Evolutionary conservation across 2,797 vertebrate genomes (phyloP).

Genomic region (Acipenser transmontanus): DNA sequence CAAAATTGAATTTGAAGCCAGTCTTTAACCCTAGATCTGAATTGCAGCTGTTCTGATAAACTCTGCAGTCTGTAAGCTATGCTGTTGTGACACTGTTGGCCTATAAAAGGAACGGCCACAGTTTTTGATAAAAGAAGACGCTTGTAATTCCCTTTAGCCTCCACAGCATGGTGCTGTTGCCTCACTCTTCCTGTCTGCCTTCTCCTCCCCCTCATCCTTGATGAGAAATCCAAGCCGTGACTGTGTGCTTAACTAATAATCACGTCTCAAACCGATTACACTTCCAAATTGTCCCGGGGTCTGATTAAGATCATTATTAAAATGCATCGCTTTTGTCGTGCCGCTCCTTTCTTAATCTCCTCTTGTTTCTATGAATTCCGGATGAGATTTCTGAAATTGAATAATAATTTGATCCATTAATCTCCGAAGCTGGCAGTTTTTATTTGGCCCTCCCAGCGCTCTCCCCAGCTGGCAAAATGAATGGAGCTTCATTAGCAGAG

Average conservation of each 20-base stretch:
- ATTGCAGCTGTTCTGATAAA: too few species aligned
- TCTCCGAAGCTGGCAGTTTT: slow-evolving; percentile 90
- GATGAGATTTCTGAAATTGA: slow-evolving; percentile 97
- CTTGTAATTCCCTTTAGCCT: slow-evolving; percentile 22
- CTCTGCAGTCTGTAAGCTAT: not conserved
- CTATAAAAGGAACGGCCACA: not conserved
- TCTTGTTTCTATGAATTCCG: slow-evolving; percentile 90
- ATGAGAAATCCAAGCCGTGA: slow-evolving; percentile 28
- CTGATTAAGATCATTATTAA: slow-evolving; percentile 85
- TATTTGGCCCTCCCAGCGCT: slow-evolving; percentile 74
- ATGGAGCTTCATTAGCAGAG: slow-evolving; percentile 93
- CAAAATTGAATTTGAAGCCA: too few species aligned
- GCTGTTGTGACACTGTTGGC: not conserved
- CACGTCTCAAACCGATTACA: slow-evolving; percentile 84
- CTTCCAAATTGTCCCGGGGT: slow-evolving; percentile 71
- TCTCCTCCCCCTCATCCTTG: slow-evolving; percentile 17
- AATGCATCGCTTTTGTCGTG: slow-evolving; percentile 83
- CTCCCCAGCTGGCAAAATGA: slow-evolving; percentile 82
- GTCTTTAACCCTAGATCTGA: too few species aligned
- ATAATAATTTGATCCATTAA: slow-evolving; percentile 99
- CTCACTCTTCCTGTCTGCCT: slow-evolving; percentile 17
- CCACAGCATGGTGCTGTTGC: slow-evolving; percentile 39
- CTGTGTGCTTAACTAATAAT: slow-evolving; percentile 78
- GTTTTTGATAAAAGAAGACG: not conserved
- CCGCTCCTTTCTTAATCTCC: slow-evolving; percentile 86